Evolutionary conservation across 37 sponge, comb jelly and placozoan genomes (phyloP).

Genomic region (Crambe crambe): DNA sequence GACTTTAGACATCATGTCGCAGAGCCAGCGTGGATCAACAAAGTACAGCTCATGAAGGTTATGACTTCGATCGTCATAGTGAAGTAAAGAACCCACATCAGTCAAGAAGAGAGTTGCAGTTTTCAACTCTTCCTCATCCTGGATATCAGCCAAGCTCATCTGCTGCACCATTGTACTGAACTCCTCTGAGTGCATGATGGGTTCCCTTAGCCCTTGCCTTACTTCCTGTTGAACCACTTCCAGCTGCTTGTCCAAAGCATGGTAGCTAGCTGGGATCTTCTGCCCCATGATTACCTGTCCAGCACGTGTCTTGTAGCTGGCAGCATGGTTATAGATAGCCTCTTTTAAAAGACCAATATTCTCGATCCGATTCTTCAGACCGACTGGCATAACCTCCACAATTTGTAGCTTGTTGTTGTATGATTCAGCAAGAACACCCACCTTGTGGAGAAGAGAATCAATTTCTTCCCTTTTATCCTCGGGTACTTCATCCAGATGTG

Average conservation of each 20-base stretch:
- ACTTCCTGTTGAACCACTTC: constrained; percentile 68
- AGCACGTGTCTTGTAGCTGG: constrained; percentile 40
- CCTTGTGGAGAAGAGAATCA: constrained; percentile 45
- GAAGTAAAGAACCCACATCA: constrained; percentile 84
- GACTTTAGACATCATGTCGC: constrained; percentile 87
- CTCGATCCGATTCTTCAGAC: constrained; percentile 59
- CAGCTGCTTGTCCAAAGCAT: constrained; percentile 72
- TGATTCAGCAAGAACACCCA: constrained; percentile 26
- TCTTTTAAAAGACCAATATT: constrained; percentile 75
- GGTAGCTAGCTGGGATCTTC: constrained; percentile 89
- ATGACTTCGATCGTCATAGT: constrained; percentile 85
- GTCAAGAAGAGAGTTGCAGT: constrained; percentile 83
- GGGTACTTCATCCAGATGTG: constrained; percentile 77
- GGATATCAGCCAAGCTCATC: constrained; percentile 67
- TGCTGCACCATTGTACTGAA: constrained; percentile 69
- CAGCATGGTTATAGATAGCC: constrained; percentile 85
- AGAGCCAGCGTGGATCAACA: constrained; percentile 90
- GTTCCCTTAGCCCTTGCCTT: constrained; percentile 36
- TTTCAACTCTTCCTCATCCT: constrained; percentile 77
- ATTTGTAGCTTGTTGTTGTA: constrained; percentile 63
- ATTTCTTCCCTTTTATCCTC: constrained; percentile 51
- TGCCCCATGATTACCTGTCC: constrained; percentile 77
- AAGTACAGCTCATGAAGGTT: constrained; percentile 85
- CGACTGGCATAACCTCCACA: constrained; percentile 55
- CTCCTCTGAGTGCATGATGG: constrained; percentile 78